These are phyloP conservation scores for Poeciliopsis turneri DNA, from an alignment of 2,797 vertebrate species.

Conservation along the genomic window DNA sequence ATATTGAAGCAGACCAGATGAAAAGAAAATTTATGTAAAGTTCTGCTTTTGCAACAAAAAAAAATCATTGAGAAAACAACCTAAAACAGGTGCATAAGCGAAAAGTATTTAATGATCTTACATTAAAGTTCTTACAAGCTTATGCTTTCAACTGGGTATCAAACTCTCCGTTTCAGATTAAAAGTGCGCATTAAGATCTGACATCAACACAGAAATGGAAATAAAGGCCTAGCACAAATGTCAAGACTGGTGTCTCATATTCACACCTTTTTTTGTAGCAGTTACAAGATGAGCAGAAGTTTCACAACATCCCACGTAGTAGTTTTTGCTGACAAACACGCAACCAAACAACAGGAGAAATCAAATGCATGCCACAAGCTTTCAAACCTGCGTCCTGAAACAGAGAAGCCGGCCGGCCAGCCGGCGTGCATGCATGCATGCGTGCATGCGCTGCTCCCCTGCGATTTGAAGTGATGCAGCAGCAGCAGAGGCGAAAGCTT, in stretches of 20 bases:
- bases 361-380: slow-evolving; percentile 20
- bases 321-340: slow-evolving; percentile 3
- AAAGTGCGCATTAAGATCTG: neutral
- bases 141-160: neutral
- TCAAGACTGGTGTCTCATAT: neutral
- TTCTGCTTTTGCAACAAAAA: neutral
- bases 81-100: neutral
- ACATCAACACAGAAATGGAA: neutral
- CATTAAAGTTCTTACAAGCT: neutral
- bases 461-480: slow-evolving; percentile 45
- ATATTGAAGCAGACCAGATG: neutral
- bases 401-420: slow-evolving; percentile 28
- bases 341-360: neutral
- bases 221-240: neutral
- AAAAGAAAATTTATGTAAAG: neutral
- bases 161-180: neutral
- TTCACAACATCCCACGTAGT: slow-evolving; percentile 6
- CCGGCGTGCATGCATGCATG: slow-evolving; percentile 15
- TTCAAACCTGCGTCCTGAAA: slow-evolving; percentile 31
- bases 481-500: slow-evolving; percentile 58
- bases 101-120: neutral
- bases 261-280: slow-evolving; percentile 3
- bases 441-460: slow-evolving; percentile 42
- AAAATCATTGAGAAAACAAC: neutral
- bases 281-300: neutral